phyloP scores from a whole-genome alignment of 2,113 vertebrate species.

The Eclectus roratus region DNA sequence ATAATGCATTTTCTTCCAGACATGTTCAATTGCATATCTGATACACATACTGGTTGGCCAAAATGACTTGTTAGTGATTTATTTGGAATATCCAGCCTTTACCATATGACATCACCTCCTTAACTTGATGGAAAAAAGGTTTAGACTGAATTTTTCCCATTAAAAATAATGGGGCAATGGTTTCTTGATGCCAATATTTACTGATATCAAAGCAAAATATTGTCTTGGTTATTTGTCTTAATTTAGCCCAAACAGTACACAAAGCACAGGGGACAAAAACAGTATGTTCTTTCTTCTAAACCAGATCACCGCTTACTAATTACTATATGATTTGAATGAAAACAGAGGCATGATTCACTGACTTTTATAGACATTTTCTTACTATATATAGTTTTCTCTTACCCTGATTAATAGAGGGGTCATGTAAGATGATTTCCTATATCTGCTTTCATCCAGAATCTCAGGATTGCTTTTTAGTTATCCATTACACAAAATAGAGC shows the following conservation, averaged over 20 bases:
- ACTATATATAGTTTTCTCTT: not conserved
- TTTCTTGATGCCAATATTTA: constrained; percentile 60
- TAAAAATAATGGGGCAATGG: constrained; percentile 62
- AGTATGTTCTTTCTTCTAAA: constrained; percentile 56
- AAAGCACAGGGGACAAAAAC: constrained; percentile 55
- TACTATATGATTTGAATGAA: constrained; percentile 52
- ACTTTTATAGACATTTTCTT: not conserved
- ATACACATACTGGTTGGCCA: constrained; percentile 42
- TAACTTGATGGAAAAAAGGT: constrained; percentile 66
- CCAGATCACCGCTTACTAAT: constrained; percentile 42
- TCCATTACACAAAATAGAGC: not conserved
- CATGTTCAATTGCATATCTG: constrained; percentile 58
- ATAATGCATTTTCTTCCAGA: constrained; percentile 55
- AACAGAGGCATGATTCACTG: constrained; percentile 38
- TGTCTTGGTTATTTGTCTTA: constrained; percentile 62
- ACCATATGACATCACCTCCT: constrained; percentile 66
- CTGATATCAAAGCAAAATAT: constrained; percentile 65
- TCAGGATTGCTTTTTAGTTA: not conserved
- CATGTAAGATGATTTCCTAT: not conserved
- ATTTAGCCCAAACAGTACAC: constrained; percentile 59
- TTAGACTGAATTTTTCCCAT: constrained; percentile 53
- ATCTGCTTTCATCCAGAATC: not conserved
- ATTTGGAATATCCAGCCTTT: constrained; percentile 60
- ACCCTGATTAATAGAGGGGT: not conserved
- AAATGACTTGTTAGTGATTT: constrained; percentile 63